Evolutionary conservation across 2,113 vertebrate genomes (phyloP).

Genomic region (Myocastor coypus): DNA sequence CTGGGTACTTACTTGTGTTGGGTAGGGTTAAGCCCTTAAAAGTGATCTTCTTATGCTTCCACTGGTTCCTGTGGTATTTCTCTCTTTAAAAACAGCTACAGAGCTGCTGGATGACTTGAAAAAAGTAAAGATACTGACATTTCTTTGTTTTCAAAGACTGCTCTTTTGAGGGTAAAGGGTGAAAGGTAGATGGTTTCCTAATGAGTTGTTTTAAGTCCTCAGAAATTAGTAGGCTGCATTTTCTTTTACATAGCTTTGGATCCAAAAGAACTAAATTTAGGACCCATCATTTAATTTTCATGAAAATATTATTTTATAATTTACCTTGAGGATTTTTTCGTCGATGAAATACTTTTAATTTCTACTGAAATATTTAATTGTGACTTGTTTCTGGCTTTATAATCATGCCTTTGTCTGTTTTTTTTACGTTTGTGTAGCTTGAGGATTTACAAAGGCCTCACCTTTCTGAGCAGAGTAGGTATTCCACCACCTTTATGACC

Average conservation of each 20-base stretch:
- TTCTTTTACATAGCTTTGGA: neutral
- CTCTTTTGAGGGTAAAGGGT: neutral
- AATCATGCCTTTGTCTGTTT: neutral
- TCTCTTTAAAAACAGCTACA: neutral
- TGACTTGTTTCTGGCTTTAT: neutral
- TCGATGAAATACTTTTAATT: neutral
- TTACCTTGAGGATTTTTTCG: slow-evolving; percentile 42
- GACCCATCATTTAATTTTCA: neutral
- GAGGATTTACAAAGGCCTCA: neutral
- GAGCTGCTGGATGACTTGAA: neutral
- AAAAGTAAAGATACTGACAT: slow-evolving; percentile 17
- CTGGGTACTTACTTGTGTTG: neutral
- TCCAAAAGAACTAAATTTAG: neutral
- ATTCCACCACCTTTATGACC: neutral
- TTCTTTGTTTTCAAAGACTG: neutral
- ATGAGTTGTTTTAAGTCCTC: neutral
- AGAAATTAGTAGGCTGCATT: neutral
- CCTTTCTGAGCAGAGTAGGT: neutral
- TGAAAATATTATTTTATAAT: neutral
- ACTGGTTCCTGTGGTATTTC: neutral
- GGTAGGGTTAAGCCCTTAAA: neutral
- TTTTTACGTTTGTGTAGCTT: neutral
- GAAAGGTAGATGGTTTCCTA: slow-evolving; percentile 34
- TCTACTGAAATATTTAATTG: neutral
- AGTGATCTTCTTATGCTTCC: neutral